Base-by-base conservation (phyloP, 2,113 vertebrate genomes). In the Solea senegalensis region DNA sequence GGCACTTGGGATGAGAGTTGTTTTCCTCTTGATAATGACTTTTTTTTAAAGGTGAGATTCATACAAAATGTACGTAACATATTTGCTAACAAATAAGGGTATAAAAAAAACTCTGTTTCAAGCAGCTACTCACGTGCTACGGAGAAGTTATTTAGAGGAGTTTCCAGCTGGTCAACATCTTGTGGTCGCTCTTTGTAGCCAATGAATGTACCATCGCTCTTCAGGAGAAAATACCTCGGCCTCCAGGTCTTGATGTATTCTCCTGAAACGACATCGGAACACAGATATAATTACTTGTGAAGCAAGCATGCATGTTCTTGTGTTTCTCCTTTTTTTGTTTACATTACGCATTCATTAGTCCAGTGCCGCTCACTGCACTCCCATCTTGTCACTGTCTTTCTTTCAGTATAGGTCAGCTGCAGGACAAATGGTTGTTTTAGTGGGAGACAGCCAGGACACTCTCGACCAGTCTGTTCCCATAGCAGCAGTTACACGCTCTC, bases 231-330 rank as follows among this genome's bases (percentile, higher is more conserved):
- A 91, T 99, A 99, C 41, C 98, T 93, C 0, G 96, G 97, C 90
- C 97, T 95, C 97, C 98, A 99, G 53, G 96, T 98, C 72, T 99
- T 99, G 90, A 99, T 99, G 90, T 98, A 98, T 75, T 99, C 97
- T 87, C 97, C 98, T 99, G 90, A 69, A 74, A 84, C 41, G 51
- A 34, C 34, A 34, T 34, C 5, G 34, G 34, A 34, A 34, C 34
- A 34, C 34, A 34, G 34, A 34, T 34, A 6, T 4, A 34, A 34
- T 34, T 2, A 34, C 5, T 34, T 34, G 34, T 34, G 5, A 34
- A 34, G 34, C 34, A 34, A 34, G 34, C 5, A 34, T 34, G 5
- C 34, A 34, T 34, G 34, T 34, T 34, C 34, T 34, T 34, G 34
- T 51, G 26, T 65, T 40, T 15, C 28, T n/a, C 60, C 62, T 44